A percentile compares a stretch with the other conserved stretches of the same genome.
These are phyloP conservation scores for Amphiprion clarkii DNA, from an alignment of 2,797 vertebrate species.

Conservation along the genomic window DNA sequence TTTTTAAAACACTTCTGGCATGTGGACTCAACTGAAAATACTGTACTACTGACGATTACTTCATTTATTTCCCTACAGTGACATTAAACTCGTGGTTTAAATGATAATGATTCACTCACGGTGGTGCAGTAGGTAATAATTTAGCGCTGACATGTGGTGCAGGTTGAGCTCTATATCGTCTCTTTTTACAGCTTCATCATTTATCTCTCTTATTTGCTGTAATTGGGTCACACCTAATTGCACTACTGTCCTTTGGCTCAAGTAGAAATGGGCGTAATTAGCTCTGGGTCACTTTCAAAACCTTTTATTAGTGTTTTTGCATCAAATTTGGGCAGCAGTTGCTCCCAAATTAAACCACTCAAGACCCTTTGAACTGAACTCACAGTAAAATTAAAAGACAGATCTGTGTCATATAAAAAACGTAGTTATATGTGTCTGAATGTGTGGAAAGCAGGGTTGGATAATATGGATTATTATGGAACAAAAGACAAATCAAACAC, in stretches of 20 bases:
- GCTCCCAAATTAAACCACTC: too few relatives aligned
- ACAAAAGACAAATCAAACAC: neutral
- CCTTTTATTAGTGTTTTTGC: conserved; percentile 35
- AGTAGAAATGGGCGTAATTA: conserved; percentile 51
- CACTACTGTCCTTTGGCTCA: conserved; percentile 47
- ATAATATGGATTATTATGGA: neutral
- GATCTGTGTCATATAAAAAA: neutral
- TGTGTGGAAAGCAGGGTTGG: neutral
- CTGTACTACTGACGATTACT: too few relatives aligned
- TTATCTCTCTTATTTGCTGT: conserved; percentile 43
- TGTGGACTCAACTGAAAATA: too few relatives aligned
- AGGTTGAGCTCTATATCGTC: conserved; percentile 20
- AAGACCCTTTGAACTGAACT: too few relatives aligned
- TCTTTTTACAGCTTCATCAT: conserved; percentile 29
- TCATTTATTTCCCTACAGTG: conserved; percentile 12
- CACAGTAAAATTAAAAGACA: neutral
- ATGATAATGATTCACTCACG: neutral
- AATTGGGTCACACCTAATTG: conserved; percentile 52
- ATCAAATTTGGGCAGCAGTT: conserved; percentile 18
- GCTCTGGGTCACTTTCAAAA: conserved; percentile 48
- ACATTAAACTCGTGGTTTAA: conserved; percentile 8
- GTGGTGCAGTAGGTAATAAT: conserved; percentile 4
- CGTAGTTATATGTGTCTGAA: neutral
- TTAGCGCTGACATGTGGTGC: conserved; percentile 5
- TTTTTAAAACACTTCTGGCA: too few relatives aligned